Base-by-base conservation (phyloP, 2,888 invertebrate genomes). In the Periphyllus acericola region DNA sequence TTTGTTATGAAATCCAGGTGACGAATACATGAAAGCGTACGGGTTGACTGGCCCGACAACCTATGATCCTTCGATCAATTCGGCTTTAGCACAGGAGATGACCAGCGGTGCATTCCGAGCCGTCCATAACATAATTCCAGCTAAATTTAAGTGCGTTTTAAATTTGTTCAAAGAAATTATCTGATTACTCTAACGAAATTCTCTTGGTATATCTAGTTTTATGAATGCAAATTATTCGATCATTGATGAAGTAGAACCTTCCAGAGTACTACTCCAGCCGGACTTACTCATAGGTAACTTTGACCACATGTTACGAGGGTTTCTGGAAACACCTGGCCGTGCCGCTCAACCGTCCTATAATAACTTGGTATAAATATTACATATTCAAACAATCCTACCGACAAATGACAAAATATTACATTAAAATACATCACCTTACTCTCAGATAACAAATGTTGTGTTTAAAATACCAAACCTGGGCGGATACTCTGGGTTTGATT, bases 101-200 rank as follows among this genome's bases (percentile, higher is more conserved):
- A 79, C 86, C 29, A 86, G 86, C n/a, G 86, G 86, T 55, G 86
- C 86, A 0, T 79, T 86, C 52, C 71, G 86, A 55, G 86, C 71
- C 0, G 71, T 86, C 17, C 86, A 86, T 72, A 86, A 79, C n/a
- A 86, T 86, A 71, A 86, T 86, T 29, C 86, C 86, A 4, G 86
- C 79, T 3, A 86, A 86, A 72, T 86, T 86, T 36, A 86, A 80
- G 86, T 86, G 46, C 3, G 55, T 55, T n/a, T n/a, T 21, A n/a
- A n/a, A 55, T 5, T 5, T 34, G 21, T 52, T 55, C 11, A 32
- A 6, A 52, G 52, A 52, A 29, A 76, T 11, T 3, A 25, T 14
- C 1, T 0, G 66, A 25, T 68, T 21, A 19, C 29, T 1, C 3
- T 68, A 3, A 68, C n/a, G n/a, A n/a, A n/a, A n/a, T 46, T n/a